Conservation (phyloP, 2,888 invertebrate species). For the Drosophila subsilvestris region DNA sequence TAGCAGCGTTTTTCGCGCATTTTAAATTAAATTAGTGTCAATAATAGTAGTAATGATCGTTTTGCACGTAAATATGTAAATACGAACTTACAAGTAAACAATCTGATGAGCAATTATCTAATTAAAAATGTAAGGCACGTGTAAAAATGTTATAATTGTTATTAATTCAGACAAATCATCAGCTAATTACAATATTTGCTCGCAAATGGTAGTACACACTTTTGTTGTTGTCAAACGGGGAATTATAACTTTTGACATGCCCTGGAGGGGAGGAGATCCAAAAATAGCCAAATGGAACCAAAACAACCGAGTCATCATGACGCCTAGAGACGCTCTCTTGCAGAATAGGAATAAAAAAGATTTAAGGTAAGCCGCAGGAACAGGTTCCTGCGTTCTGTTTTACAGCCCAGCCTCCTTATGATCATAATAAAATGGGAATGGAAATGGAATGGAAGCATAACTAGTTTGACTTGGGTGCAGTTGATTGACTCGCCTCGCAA, state of each 20-base stretch:
- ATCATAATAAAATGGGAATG: neutral
- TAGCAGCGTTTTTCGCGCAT: no score
- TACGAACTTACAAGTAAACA: neutral
- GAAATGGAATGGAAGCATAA: conserved; percentile 26
- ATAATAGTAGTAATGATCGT: no score
- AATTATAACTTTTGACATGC: neutral
- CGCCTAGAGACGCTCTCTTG: neutral
- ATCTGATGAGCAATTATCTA: neutral
- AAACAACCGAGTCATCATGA: neutral
- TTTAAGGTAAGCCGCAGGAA: conserved; percentile 7
- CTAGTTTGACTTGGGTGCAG: conserved; percentile 36
- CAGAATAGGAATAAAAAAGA: neutral
- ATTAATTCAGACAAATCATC: neutral
- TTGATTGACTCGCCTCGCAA: conserved; percentile 64
- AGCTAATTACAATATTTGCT: neutral
- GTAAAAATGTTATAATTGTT: neutral
- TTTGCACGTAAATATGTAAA: no score
- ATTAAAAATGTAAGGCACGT: neutral
- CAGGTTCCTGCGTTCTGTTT: conserved; percentile 29
- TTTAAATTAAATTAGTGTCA: no score
- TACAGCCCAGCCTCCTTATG: conserved; percentile 26
- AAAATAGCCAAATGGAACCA: neutral
- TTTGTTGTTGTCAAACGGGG: neutral
- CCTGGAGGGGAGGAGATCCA: neutral
- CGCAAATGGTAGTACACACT: no score